Conservation (phyloP, 2,113 vertebrate genomes). For the Eira barbara region DNA sequence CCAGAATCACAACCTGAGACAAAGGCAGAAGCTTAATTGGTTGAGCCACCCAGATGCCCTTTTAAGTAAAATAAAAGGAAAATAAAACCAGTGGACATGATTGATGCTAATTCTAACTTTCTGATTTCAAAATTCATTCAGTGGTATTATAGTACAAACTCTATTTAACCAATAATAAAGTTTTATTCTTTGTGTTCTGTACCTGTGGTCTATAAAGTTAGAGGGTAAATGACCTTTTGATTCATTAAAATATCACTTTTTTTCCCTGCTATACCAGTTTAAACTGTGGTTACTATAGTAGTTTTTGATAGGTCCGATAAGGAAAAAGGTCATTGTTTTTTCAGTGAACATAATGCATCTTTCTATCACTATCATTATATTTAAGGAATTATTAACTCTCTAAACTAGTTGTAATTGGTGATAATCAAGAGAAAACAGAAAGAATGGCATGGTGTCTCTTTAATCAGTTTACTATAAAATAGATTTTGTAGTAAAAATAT, state of each 20-base stretch:
- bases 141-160: not conserved
- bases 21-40: no score
- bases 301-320: not conserved
- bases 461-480: not conserved
- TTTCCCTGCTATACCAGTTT: not conserved
- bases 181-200: not conserved
- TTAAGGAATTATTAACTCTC: constrained; percentile 1
- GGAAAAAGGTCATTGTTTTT: not conserved
- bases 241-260: constrained; percentile 54
- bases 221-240: not conserved
- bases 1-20: no score
- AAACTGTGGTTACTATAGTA: not conserved
- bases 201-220: not conserved
- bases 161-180: not conserved
- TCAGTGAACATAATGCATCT: fast-evolving
- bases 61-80: not conserved
- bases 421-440: not conserved
- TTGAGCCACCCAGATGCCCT: not conserved
- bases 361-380: not conserved
- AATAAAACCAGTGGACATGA: not conserved
- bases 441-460: not conserved
- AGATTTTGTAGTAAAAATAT: not conserved
- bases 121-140: not conserved
- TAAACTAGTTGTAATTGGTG: not conserved
- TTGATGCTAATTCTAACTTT: not conserved